Percentiles rank a stretch among this genome's conserved stretches.
phyloP scores from a whole-genome alignment of 1,140 invertebrate species.

The Tigriopus japonicus region DNA sequence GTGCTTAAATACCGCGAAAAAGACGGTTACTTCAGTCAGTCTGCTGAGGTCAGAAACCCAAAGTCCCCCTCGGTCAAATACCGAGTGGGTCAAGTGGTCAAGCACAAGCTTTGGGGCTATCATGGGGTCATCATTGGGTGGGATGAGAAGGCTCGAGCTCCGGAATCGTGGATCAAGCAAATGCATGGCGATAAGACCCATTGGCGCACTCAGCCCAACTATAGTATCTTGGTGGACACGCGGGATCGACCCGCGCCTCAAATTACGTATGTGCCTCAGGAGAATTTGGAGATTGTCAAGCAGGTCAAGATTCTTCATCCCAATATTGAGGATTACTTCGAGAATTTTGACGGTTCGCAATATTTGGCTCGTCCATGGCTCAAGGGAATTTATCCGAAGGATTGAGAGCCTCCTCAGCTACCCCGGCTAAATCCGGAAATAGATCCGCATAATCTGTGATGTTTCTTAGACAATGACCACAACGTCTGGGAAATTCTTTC shows the following conservation, averaged over 20 bases:
- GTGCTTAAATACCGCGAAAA: background rate
- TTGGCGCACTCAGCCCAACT: constrained; percentile 22
- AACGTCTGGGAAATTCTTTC: no score
- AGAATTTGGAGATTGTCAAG: constrained; percentile 9
- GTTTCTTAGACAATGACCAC: no score
- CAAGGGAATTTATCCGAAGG: background rate
- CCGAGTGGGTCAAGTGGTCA: constrained; percentile 31
- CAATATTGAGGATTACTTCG: constrained; percentile 2
- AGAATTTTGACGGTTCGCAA: constrained; percentile 8
- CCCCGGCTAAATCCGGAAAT: no score
- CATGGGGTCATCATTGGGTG: constrained; percentile 32
- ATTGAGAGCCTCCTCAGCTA: background rate
- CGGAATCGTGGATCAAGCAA: constrained; percentile 4
- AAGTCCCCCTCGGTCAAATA: constrained; percentile 26
- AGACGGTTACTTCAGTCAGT: background rate
- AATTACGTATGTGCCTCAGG: constrained; percentile 26
- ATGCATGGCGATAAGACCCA: background rate
- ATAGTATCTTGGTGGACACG: constrained; percentile 26
- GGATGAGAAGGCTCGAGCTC: constrained; percentile 24
- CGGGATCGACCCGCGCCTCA: constrained; percentile 24
- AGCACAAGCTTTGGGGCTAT: constrained; percentile 29
- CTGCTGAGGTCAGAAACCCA: constrained; percentile 18
- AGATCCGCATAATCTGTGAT: no score
- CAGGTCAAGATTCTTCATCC: constrained; percentile 9
- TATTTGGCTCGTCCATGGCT: background rate